Evolutionary conservation across 2,888 invertebrate species (phyloP).

Genomic region (Halictus ligatus): DNA sequence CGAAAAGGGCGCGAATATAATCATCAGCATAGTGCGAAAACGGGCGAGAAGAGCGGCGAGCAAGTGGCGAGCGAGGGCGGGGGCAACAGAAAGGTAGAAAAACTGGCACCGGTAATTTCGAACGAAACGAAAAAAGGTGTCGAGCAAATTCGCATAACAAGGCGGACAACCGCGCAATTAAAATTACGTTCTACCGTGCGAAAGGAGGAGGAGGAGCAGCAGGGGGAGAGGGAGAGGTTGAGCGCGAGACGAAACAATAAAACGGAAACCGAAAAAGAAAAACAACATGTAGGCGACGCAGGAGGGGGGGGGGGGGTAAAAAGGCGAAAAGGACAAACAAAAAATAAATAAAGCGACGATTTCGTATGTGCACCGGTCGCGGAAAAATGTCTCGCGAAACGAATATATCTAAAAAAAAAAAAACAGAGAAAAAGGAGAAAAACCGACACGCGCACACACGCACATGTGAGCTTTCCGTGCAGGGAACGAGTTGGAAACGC

Average conservation of each 20-base stretch:
- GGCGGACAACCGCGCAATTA: slow-evolving; percentile 64
- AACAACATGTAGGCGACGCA: background rate
- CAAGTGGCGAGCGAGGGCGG: background rate
- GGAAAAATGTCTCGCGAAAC: slow-evolving; percentile 47
- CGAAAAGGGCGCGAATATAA: background rate
- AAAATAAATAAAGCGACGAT: slow-evolving; percentile 35
- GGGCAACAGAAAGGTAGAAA: background rate
- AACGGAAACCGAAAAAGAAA: slow-evolving; percentile 7
- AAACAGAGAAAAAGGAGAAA: background rate
- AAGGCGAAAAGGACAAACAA: slow-evolving; percentile 1
- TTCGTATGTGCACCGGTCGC: slow-evolving; percentile 18
- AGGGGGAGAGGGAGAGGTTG: background rate
- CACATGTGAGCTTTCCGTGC: background rate
- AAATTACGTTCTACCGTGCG: slow-evolving; percentile 55
- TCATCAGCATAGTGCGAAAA: background rate
- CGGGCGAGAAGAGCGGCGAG: background rate
- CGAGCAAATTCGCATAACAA: slow-evolving; percentile 58
- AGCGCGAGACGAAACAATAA: slow-evolving; percentile 26
- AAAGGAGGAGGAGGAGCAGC: slow-evolving; percentile 10
- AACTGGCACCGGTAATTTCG: slow-evolving; percentile 36
- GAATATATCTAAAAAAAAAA: background rate
- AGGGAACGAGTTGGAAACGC: background rate
- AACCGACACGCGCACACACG: background rate
- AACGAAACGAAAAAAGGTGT: slow-evolving; percentile 47
- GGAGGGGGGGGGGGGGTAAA: background rate